Evolutionary conservation across 35 echinoderm and acorn worm genomes (phyloP).

Genomic region (Ptychodera flava): DNA sequence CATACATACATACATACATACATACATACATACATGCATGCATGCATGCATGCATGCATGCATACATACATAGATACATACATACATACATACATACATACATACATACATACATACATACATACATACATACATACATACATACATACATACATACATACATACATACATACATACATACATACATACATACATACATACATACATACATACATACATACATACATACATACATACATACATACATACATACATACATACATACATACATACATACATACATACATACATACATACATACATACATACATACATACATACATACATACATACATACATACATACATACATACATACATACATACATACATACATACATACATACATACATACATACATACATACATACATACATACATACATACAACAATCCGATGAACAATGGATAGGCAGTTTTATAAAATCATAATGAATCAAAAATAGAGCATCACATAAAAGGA

Average conservation of each 20-base stretch:
- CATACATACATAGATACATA: neutral
- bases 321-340: neutral
- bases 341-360: neutral
- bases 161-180: neutral
- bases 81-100: neutral
- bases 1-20: neutral
- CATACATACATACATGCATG: neutral
- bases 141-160: neutral
- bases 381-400: neutral
- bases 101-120: neutral
- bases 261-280: neutral
- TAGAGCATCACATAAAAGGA: no score
- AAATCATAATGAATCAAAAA: no score
- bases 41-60: neutral
- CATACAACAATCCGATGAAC: no score
- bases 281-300: neutral
- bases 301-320: conserved; percentile 2
- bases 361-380: neutral
- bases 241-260: neutral
- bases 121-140: neutral
- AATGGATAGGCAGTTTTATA: no score
- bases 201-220: neutral
- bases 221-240: neutral
- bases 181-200: neutral
- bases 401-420: conserved; percentile 2